Conservation (phyloP, 2,888 invertebrate species). For the Chelonus formosanus region DNA sequence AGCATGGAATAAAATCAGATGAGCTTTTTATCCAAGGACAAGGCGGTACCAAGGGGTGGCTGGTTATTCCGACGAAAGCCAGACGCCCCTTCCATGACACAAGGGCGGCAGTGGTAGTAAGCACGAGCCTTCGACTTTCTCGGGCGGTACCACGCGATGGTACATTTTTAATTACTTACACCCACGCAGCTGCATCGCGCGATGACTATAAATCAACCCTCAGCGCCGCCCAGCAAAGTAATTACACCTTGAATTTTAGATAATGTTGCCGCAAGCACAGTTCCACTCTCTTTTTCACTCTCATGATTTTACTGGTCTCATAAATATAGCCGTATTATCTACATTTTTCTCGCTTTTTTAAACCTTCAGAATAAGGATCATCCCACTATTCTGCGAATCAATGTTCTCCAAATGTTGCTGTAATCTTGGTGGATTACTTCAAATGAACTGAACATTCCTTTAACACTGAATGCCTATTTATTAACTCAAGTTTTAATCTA, state of each 20-base stretch:
- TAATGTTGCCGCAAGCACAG: slow-evolving; percentile 65
- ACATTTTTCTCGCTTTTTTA: no score
- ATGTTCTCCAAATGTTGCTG: no score
- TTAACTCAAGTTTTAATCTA: no score
- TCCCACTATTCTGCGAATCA: no score
- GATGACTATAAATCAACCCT: slow-evolving; percentile 66
- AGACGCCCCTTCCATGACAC: slow-evolving; percentile 43
- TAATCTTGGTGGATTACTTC: no score
- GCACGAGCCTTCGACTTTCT: slow-evolving; percentile 41
- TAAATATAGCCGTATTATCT: no score
- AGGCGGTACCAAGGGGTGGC: slow-evolving; percentile 52
- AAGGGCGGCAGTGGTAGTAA: slow-evolving; percentile 29
- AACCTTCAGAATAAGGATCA: no score
- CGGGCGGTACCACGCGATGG: slow-evolving; percentile 62
- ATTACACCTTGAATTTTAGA: slow-evolving; percentile 66
- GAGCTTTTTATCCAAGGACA: slow-evolving; percentile 52
- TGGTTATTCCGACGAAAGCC: slow-evolving; percentile 46
- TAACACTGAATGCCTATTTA: no score
- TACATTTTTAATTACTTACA: slow-evolving; percentile 67
- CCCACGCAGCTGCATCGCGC: slow-evolving; percentile 66
- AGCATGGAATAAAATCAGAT: slow-evolving; percentile 33
- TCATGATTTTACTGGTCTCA: neutral
- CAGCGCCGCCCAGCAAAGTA: slow-evolving; percentile 63
- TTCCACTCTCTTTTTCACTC: slow-evolving; percentile 38
- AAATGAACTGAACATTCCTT: no score